Conservation (phyloP, 2,888 invertebrate genomes). For the Hyposoter dolosus region DNA sequence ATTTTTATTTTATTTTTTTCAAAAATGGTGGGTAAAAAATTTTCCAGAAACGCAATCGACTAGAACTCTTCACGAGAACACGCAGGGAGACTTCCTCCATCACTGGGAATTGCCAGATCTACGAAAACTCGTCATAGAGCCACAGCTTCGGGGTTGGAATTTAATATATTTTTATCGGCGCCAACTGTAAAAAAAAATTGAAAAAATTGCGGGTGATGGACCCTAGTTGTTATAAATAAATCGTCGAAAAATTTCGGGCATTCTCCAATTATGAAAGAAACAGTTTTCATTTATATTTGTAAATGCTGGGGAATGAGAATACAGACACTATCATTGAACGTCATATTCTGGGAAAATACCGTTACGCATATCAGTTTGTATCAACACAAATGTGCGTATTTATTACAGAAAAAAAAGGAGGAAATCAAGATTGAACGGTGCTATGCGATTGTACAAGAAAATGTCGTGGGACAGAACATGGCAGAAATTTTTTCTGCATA, state of each 20-base stretch:
- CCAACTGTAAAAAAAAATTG: no score
- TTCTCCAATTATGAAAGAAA: background rate
- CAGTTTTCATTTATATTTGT: background rate
- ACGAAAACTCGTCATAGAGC: no score
- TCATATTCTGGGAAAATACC: conserved; percentile 24
- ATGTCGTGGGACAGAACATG: conserved; percentile 11
- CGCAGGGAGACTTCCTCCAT: no score
- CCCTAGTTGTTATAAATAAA: background rate
- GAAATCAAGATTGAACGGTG: conserved; percentile 34
- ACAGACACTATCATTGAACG: background rate
- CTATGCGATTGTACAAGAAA: background rate
- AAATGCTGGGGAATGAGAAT: background rate
- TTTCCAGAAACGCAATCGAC: no score
- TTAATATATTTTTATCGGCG: no score
- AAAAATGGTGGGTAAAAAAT: no score
- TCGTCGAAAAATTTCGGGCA: background rate
- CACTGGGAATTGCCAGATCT: no score
- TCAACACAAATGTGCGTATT: conserved; percentile 24
- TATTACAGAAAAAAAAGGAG: background rate
- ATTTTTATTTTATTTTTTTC: no score
- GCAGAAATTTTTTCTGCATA: conserved; percentile 38
- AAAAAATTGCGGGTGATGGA: no score
- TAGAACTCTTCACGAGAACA: no score
- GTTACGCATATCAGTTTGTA: conserved; percentile 43
- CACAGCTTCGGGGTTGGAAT: no score